A percentile compares a stretch with the other conserved stretches of the same genome.
Evolutionary conservation across 2,113 vertebrate genomes (phyloP).

Genomic region (Sula dactylatra): DNA sequence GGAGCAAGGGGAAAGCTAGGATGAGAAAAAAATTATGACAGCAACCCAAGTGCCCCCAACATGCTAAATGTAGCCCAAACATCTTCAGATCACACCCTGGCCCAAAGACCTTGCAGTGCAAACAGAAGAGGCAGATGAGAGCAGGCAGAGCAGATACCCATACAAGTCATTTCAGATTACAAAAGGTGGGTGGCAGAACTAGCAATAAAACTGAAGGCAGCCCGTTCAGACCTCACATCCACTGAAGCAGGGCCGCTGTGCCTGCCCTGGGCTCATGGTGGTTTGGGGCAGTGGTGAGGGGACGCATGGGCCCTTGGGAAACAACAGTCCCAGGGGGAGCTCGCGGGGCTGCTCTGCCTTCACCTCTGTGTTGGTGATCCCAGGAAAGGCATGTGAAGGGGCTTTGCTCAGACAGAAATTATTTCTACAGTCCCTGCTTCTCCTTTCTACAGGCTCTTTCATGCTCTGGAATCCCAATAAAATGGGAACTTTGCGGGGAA

Average conservation of each 20-base stretch:
- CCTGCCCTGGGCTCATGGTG: neutral
- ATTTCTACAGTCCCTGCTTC: neutral
- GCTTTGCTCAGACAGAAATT: neutral
- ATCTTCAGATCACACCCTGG: neutral
- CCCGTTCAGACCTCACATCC: neutral
- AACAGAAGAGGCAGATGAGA: neutral
- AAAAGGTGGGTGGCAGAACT: neutral
- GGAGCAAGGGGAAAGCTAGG: neutral
- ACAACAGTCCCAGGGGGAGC: rapidly evolving
- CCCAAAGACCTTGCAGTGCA: neutral
- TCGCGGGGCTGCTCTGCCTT: neutral
- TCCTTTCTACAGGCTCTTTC: neutral
- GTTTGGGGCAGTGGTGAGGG: neutral
- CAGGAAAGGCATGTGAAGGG: neutral
- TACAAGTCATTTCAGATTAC: neutral
- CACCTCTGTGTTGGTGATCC: rapidly evolving
- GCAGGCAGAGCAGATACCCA: neutral
- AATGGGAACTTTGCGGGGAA: neutral
- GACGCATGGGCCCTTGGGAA: neutral
- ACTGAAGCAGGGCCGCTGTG: rapidly evolving
- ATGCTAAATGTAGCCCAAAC: neutral
- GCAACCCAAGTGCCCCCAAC: neutral
- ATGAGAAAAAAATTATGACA: neutral
- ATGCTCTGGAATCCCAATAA: neutral
- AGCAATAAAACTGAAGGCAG: neutral